Evolutionary conservation across 2,888 invertebrate genomes (phyloP).

Genomic region (Amphipoea oculea): DNA sequence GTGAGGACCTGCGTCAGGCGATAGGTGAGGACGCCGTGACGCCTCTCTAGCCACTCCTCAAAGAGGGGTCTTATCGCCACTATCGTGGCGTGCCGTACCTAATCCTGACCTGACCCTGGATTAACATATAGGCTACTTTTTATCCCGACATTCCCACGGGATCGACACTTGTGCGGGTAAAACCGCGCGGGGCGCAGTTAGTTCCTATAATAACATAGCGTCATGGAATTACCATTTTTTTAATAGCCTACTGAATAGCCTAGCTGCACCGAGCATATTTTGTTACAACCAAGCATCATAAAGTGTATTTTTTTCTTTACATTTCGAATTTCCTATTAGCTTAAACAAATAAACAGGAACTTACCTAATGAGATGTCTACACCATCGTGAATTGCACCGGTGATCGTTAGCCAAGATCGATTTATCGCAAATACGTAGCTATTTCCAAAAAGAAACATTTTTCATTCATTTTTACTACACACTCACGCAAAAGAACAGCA

Average conservation of each 20-base stretch:
- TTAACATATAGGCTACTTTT: too few relatives aligned
- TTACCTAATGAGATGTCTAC: not conserved
- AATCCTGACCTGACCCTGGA: too few relatives aligned
- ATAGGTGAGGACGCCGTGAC: too few relatives aligned
- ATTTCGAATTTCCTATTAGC: not conserved
- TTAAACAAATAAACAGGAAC: not conserved
- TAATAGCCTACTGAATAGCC: too few relatives aligned
- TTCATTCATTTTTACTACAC: not conserved
- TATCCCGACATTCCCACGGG: too few relatives aligned
- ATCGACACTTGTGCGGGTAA: too few relatives aligned
- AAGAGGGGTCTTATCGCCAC: too few relatives aligned
- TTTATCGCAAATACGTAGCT: not conserved
- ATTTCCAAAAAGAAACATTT: not conserved
- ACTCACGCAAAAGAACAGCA: not conserved
- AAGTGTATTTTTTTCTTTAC: not conserved
- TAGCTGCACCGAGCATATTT: not conserved
- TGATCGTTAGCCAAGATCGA: not conserved
- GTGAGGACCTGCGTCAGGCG: too few relatives aligned
- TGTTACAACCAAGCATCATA: not conserved
- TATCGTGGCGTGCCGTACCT: too few relatives aligned
- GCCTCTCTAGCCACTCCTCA: too few relatives aligned
- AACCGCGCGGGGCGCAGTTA: too few relatives aligned
- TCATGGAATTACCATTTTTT: not conserved
- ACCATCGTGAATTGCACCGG: not conserved
- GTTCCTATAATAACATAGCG: not conserved